phyloP scores from a whole-genome alignment of 2,888 invertebrate genomes.

The Graphium colonna region DNA sequence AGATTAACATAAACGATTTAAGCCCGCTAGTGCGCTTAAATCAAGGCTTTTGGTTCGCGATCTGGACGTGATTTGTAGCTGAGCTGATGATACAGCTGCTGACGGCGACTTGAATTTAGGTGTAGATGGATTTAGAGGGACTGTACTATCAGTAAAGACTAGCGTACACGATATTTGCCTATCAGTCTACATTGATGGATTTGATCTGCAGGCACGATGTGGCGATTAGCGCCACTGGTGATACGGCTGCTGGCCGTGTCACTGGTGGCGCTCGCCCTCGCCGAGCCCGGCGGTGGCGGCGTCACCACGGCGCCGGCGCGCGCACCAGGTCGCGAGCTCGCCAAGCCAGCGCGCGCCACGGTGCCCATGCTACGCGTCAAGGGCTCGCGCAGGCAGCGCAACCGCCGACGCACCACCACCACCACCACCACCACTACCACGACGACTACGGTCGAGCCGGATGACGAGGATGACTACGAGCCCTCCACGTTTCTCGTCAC shows the following conservation, averaged over 20 bases:
- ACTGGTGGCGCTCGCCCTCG: conserved; percentile 71
- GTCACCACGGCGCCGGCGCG: conserved; percentile 27
- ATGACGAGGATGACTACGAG: conserved; percentile 49
- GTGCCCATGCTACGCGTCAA: conserved; percentile 30
- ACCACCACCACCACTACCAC: conserved; percentile 62
- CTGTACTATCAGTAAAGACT: no score
- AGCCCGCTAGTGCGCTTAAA: no score
- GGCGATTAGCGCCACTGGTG: conserved; percentile 69
- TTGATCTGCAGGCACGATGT: conserved; percentile 59
- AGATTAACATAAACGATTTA: no score
- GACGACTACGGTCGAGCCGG: conserved; percentile 42
- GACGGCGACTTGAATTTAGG: no score
- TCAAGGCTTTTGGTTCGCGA: no score
- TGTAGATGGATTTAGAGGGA: no score
- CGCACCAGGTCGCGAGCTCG: conserved; percentile 26
- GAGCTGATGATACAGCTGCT: no score
- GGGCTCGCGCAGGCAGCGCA: conserved; percentile 41
- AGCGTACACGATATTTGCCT: no score
- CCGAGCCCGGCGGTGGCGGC: conserved; percentile 48
- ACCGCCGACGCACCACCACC: conserved; percentile 50
- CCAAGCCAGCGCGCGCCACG: conserved; percentile 30
- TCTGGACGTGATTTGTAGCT: no score
- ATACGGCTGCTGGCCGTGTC: conserved; percentile 59
- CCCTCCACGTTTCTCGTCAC: conserved; percentile 48
- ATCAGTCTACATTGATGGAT: no score